Evolutionary conservation across 2,888 invertebrate genomes (phyloP), one percentile per base, ranked within the genome.

Genomic region (Clusia tigrina): DNA sequence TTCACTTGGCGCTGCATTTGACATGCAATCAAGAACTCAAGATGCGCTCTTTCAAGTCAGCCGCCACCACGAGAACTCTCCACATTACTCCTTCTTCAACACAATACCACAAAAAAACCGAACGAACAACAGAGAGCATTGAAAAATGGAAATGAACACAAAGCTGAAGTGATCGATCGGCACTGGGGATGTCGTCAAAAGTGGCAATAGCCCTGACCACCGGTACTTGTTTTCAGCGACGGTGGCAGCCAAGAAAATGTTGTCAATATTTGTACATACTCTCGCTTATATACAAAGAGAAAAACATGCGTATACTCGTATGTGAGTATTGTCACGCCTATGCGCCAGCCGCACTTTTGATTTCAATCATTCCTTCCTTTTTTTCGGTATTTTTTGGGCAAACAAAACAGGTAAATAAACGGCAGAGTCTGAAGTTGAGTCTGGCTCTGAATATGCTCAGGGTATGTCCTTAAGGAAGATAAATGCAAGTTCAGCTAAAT

Each of bases 311-410:
- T 12, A 42, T 10, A 42, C 53, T 18, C 37, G 54, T 12, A n/a
- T 42, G 42, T 12, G n/a, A 15, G 42, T 5, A 32, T 56, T 56
- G 59, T 59, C 63, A 63, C 63, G 63, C 63, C 59, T 63, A 56
- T 55, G 58, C 54, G 58, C 56, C 62, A 54, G 32, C 42, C 18
- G 20, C 52, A 59, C 58, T 56, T 61, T 56, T 55, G 23, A 52
- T 62, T 61, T 61, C 24, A 53, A 53, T 15, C n/a, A 15, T n/a
- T 24, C 24, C n/a, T 23, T 25, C 22, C 20, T 58, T 48, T 54
- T 18, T 46, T 6, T 17, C 22, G 15, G 2, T 15, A n/a, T 26
- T 37, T 58, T 24, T 46, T 42, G n/a, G n/a, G n/a, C n/a, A n/a
- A n/a, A n/a, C n/a, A n/a, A n/a, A n/a, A n/a, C n/a, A n/a, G n/a